These are phyloP conservation scores for Heliconius ethilla DNA, from an alignment of 2,888 invertebrate genomes.

Conservation along the genomic window DNA sequence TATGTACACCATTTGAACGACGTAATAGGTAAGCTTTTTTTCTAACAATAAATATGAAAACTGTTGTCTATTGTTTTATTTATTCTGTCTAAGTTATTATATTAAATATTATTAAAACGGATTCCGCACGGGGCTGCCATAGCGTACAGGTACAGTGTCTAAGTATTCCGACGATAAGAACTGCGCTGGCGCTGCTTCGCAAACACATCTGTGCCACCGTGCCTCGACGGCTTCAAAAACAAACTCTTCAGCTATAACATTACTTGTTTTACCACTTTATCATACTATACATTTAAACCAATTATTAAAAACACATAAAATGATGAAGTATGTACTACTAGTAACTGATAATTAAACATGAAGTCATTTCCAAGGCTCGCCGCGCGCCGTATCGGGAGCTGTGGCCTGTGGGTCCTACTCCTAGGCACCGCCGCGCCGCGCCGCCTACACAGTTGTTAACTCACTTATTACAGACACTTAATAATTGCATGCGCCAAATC, in stretches of 20 bases:
- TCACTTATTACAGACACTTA: slow-evolving; percentile 23
- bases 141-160: too few relatives aligned
- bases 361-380: slow-evolving; percentile 8
- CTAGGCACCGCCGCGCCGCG: background rate
- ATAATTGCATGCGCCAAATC: slow-evolving; percentile 44
- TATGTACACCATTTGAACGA: background rate
- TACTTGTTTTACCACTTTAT: too few relatives aligned
- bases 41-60: too few relatives aligned
- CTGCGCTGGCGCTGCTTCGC: too few relatives aligned
- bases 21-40: background rate
- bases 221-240: background rate
- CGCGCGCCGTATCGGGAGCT: slow-evolving; percentile 5
- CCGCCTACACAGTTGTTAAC: slow-evolving; percentile 29
- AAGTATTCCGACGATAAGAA: too few relatives aligned
- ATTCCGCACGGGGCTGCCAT: too few relatives aligned
- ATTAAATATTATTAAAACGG: too few relatives aligned
- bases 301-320: background rate
- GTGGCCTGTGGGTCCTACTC: background rate
- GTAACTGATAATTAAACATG: slow-evolving; percentile 20
- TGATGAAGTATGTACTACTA: background rate
- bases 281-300: background rate
- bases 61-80: too few relatives aligned
- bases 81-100: too few relatives aligned
- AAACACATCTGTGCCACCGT: background rate
- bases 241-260: too few relatives aligned